phyloP scores from a whole-genome alignment of 2,888 invertebrate genomes.

The Parnassius mnemosyne region DNA sequence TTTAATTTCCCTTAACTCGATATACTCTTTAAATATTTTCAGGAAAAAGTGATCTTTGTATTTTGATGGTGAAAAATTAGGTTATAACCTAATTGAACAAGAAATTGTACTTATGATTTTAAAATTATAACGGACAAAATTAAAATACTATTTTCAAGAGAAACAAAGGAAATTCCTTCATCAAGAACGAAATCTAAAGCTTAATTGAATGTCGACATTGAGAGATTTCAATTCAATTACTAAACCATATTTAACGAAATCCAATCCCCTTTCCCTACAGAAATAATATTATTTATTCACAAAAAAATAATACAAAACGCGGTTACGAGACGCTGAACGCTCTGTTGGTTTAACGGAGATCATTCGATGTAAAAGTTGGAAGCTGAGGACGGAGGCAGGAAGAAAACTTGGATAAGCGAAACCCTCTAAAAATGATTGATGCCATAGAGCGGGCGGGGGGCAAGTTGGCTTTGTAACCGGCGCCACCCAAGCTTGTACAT shows the following conservation, averaged over 20 bases:
- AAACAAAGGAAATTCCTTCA: conserved; percentile 74
- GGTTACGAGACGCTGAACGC: conserved; percentile 64
- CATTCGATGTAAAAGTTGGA: conserved; percentile 76
- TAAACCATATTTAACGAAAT: conserved; percentile 81
- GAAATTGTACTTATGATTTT: conserved; percentile 19
- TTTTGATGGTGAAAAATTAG: no score
- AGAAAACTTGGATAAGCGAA: conserved; percentile 79
- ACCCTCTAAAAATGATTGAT: conserved; percentile 82
- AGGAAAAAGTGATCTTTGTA: no score
- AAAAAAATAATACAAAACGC: conserved; percentile 79
- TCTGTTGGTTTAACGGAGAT: conserved; percentile 78
- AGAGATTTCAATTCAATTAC: conserved; percentile 82
- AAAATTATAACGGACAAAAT: conserved; percentile 42
- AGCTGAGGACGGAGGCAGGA: conserved; percentile 67
- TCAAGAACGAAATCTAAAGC: conserved; percentile 71
- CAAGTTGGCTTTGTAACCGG: conserved; percentile 50
- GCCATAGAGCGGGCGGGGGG: conserved; percentile 58
- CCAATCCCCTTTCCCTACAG: conserved; percentile 78
- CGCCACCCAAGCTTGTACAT: conserved; percentile 49
- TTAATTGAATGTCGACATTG: conserved; percentile 81
- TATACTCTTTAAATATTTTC: no score
- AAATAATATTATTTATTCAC: conserved; percentile 81
- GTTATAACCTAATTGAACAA: background rate
- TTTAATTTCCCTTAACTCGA: no score
- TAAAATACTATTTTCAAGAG: conserved; percentile 59